Base-by-base conservation (phyloP, 2,797 vertebrate species). In the Sebastes matsubarae region DNA sequence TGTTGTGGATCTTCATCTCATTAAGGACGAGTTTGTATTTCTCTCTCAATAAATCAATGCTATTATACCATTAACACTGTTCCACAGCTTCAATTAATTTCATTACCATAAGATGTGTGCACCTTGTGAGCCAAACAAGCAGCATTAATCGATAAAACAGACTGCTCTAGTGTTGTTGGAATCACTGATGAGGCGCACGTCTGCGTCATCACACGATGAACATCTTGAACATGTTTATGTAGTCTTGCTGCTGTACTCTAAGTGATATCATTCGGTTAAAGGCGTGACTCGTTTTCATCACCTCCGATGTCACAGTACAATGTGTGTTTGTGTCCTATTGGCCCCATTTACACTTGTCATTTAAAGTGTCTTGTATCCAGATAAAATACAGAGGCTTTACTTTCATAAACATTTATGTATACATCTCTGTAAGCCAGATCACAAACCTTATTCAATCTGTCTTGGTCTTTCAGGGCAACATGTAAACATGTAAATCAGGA, bases 1-100 rank as follows among this genome's bases (percentile, higher is more conserved):
- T 66, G 57, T 63, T 42, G 32, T 68, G 75, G 55, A 68, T 72
- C 38, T 74, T 79, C 54, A 54, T 70, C 75, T 80, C 72, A 88
- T 89, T 83, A 75, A 60, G 52, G 59, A 61, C 12, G 4, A 67
- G 71, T 77, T 84, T 78, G 60, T 79, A 74, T 83, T 76, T 57
- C 59, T 42, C 42, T 32, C 71, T 87, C 73, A 34, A 59, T 87
- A 86, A 76, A 82, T 88, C 82, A 75, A 81, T 76, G 54, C 71
- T 27, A 24, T 71, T 82, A 72, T 66, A 73, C 65, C 72, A 72
- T 80, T 83, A 77, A 72, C 59, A 57, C n/a, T 65, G 66, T 79
- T 89, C 13, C 65, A 50, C 58, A 34, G 68, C 68, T 78, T 71
- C 42, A 75, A 42, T 88, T 80, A 55, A 83, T 85, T 70, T 75